A percentile compares a stretch with the other conserved stretches of the same genome.
These are phyloP conservation scores for Diaperis boleti DNA, from an alignment of 2,888 invertebrate genomes.

Conservation along the genomic window DNA sequence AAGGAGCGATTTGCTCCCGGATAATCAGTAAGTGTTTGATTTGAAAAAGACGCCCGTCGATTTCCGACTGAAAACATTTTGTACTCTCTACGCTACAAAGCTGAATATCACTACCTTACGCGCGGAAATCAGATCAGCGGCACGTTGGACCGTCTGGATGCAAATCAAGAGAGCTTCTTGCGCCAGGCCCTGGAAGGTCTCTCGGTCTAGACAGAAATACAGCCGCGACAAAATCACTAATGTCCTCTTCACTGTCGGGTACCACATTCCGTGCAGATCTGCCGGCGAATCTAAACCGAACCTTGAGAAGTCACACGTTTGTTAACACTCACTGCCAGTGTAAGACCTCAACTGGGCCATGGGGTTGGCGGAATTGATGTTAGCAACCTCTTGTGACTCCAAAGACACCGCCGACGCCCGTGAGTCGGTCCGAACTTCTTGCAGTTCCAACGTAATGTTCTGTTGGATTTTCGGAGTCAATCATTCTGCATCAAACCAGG, in stretches of 20 bases:
- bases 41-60: conserved; percentile 97
- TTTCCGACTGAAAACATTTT: conserved; percentile 48
- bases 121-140: conserved; percentile 82
- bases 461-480: conserved; percentile 20
- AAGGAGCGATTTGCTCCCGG: conserved; percentile 97
- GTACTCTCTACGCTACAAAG: neutral
- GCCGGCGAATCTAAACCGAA: conserved; percentile 66
- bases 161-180: conserved; percentile 96
- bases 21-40: conserved; percentile 97
- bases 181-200: conserved; percentile 96
- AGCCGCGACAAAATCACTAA: conserved; percentile 94
- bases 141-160: conserved; percentile 88
- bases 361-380: conserved; percentile 67
- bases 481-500: neutral
- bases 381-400: conserved; percentile 80
- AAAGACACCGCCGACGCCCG: conserved; percentile 77
- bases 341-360: conserved; percentile 66
- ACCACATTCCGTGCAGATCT: conserved; percentile 99
- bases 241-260: conserved; percentile 95
- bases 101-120: conserved; percentile 69
- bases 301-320: neutral
- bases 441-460: conserved; percentile 62
- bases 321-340: conserved; percentile 60
- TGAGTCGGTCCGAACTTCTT: conserved; percentile 72
- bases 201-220: conserved; percentile 91